phyloP scores from a whole-genome alignment of 2,888 invertebrate species.

The Tinea trinotella region DNA sequence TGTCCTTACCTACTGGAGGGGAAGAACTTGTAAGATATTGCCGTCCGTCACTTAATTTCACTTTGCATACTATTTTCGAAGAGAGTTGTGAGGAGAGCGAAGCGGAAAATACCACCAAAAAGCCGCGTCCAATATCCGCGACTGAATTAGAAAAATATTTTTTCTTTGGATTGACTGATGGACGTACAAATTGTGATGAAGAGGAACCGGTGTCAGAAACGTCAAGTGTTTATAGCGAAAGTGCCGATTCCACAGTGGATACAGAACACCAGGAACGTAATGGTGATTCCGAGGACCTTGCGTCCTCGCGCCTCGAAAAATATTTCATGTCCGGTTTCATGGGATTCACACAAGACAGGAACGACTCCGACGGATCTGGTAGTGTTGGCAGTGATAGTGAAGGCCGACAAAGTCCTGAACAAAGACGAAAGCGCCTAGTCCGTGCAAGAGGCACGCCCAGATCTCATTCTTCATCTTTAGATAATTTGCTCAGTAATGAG shows the following conservation, averaged over 20 bases:
- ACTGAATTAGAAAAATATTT: constrained; percentile 93
- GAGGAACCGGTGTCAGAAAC: constrained; percentile 85
- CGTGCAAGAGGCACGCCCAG: constrained; percentile 87
- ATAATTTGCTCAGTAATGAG: constrained; percentile 80
- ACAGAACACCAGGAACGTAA: constrained; percentile 68
- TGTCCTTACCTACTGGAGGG: constrained; percentile 79
- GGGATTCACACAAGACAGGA: constrained; percentile 83
- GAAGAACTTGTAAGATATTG: constrained; percentile 88
- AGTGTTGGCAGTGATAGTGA: constrained; percentile 94
- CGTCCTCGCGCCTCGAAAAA: constrained; percentile 89
- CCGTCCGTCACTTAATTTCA: constrained; percentile 88
- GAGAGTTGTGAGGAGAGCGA: constrained; percentile 96
- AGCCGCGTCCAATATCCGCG: constrained; percentile 79
- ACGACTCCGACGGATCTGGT: constrained; percentile 86
- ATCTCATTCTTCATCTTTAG: constrained; percentile 86
- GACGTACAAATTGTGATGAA: constrained; percentile 65
- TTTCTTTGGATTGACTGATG: constrained; percentile 88
- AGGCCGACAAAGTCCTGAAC: constrained; percentile 89
- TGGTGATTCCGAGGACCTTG: constrained; percentile 80
- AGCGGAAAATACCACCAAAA: constrained; percentile 76
- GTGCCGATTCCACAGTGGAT: constrained; percentile 80
- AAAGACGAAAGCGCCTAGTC: constrained; percentile 84
- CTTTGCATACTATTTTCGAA: constrained; percentile 93
- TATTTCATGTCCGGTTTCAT: constrained; percentile 91
- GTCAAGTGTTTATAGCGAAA: constrained; percentile 89